A percentile compares a stretch with the other conserved stretches of the same genome.
phyloP scores from a whole-genome alignment of 1,140 invertebrate species.

The Aphelenchoides fujianensis region DNA sequence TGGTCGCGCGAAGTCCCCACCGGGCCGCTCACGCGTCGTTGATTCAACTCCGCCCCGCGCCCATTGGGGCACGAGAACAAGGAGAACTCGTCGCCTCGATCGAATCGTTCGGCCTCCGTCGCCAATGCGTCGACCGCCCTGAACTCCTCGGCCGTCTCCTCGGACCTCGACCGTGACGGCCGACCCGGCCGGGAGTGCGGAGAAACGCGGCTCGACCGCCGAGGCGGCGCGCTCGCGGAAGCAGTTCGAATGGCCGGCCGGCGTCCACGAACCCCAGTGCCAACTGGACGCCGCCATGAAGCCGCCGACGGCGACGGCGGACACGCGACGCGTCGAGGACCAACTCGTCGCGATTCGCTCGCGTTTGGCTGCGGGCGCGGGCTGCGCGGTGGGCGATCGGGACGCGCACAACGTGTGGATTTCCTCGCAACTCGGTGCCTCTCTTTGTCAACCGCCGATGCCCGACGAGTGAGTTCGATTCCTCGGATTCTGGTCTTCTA shows the following conservation, averaged over 20 bases:
- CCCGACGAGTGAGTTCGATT: conserved; percentile 36
- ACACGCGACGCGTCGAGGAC: conserved; percentile 65
- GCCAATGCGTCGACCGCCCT: neutral
- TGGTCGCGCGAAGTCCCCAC: conserved; percentile 43
- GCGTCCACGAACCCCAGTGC: conserved; percentile 66
- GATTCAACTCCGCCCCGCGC: conserved; percentile 30
- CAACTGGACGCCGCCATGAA: conserved; percentile 81
- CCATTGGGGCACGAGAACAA: neutral
- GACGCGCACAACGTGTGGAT: conserved; percentile 51
- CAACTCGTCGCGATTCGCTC: conserved; percentile 64
- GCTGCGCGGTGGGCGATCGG: conserved; percentile 54
- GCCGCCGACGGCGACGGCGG: conserved; percentile 72
- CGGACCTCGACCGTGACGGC: neutral
- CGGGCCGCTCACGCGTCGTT: conserved; percentile 32
- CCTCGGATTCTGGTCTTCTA: neutral
- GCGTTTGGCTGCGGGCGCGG: conserved; percentile 53
- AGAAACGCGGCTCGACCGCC: neutral
- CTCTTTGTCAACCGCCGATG: conserved; percentile 42
- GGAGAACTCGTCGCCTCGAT: neutral
- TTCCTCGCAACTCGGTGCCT: conserved; percentile 37
- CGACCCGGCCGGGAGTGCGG: neutral
- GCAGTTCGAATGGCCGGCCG: conserved; percentile 45
- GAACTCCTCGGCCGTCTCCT: neutral
- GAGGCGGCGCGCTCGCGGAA: neutral
- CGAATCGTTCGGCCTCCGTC: neutral